A percentile compares a stretch with the other conserved stretches of the same genome.
Evolutionary conservation across 53 echinoderm and acorn worm species (phyloP).

Genomic region (Arbacia lixula): DNA sequence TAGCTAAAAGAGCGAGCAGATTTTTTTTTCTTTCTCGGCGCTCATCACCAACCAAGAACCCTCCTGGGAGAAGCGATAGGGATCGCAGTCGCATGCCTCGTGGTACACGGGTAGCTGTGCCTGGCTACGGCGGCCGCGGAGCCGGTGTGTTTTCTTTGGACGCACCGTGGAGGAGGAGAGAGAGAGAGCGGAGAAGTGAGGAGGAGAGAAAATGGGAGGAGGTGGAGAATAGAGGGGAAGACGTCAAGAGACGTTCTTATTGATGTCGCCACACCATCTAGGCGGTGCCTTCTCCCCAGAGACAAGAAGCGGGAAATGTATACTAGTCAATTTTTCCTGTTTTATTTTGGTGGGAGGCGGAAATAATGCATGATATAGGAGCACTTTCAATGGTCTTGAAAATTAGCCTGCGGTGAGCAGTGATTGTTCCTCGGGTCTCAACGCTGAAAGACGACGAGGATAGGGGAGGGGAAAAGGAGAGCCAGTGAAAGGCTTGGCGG

Average conservation of each 20-base stretch:
- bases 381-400: constrained; percentile 5
- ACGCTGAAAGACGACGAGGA: too few relatives aligned
- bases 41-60: background rate
- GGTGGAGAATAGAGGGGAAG: background rate
- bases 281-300: constrained; percentile 22
- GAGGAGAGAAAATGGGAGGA: background rate
- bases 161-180: background rate
- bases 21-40: constrained; percentile 5
- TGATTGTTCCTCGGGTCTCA: constrained; percentile 32
- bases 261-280: constrained; percentile 36
- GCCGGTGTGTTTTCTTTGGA: constrained; percentile 29
- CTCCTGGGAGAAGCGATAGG: constrained; percentile 37
- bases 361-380: constrained; percentile 41
- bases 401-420: constrained; percentile 40
- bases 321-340: constrained; percentile 53
- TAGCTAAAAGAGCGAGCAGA: constrained; percentile 5
- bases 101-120: background rate
- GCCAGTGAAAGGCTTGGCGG: constrained; percentile 8
- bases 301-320: constrained; percentile 17
- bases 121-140: background rate
- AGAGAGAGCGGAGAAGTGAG: background rate
- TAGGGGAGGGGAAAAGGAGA: too few relatives aligned
- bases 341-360: constrained; percentile 24
- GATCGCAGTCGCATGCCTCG: constrained; percentile 33
- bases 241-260: background rate